These are phyloP conservation scores for Stictocephala bisonia DNA, from an alignment of 2,888 invertebrate genomes.

Conservation along the genomic window DNA sequence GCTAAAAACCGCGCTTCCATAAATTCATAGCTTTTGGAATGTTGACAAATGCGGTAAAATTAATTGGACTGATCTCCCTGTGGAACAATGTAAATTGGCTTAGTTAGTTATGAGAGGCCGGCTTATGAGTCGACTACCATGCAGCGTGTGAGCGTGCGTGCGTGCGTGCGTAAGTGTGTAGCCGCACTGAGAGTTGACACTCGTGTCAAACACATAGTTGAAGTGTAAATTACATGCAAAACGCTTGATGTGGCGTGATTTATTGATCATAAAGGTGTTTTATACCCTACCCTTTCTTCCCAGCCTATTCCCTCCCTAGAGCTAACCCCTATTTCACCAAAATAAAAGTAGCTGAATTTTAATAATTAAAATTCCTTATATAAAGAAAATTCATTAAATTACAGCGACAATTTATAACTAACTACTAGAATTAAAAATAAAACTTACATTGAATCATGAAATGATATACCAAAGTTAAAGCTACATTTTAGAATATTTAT, in stretches of 20 bases:
- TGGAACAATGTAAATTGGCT: slow-evolving; percentile 26
- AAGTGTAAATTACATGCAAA: slow-evolving; percentile 20
- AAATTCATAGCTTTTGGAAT: slow-evolving; percentile 38
- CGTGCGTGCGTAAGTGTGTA: not conserved
- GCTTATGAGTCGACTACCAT: not conserved
- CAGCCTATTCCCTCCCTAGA: not conserved
- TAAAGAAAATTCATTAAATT: too few relatives aligned
- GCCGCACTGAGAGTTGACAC: not conserved
- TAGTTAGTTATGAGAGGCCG: slow-evolving; percentile 15
- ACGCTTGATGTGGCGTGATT: slow-evolving; percentile 27
- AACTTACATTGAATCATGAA: too few relatives aligned
- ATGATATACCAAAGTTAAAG: too few relatives aligned
- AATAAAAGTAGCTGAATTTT: too few relatives aligned
- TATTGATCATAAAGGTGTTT: slow-evolving; percentile 35
- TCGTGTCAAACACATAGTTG: not conserved
- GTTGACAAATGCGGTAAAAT: slow-evolving; percentile 40
- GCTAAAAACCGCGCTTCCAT: slow-evolving; percentile 14
- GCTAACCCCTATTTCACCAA: slow-evolving; percentile 11
- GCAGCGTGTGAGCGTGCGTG: not conserved
- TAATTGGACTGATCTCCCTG: slow-evolving; percentile 34
- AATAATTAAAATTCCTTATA: too few relatives aligned
- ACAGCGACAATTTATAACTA: too few relatives aligned
- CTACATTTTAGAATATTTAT: too few relatives aligned
- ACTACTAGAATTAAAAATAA: too few relatives aligned
- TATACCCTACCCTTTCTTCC: not conserved